phyloP scores from a whole-genome alignment of 1,140 invertebrate species.

The Ephestia elutella region DNA sequence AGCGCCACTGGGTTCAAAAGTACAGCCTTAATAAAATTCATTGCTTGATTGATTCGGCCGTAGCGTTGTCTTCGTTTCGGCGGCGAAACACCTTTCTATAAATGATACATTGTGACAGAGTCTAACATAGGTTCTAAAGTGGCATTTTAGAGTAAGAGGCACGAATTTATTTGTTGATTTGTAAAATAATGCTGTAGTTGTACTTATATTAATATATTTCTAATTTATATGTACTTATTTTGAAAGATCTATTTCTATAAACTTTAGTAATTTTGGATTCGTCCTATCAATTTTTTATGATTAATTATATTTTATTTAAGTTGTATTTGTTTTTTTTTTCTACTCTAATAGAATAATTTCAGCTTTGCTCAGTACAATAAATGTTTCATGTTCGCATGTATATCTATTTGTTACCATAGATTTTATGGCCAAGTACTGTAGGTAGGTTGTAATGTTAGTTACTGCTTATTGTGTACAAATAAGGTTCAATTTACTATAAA shows the following conservation, averaged over 20 bases:
- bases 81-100: constrained; percentile 13
- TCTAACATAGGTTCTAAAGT: constrained; percentile 50
- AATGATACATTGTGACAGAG: constrained; percentile 24
- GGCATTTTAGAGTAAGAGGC: constrained; percentile 63
- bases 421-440: constrained; percentile 66
- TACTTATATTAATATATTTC: constrained; percentile 65
- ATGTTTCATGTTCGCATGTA: constrained; percentile 38
- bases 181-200: constrained; percentile 60
- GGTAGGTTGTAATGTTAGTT: constrained; percentile 46
- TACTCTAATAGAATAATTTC: constrained; percentile 26
- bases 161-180: constrained; percentile 74
- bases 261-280: constrained; percentile 32
- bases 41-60: constrained; percentile 28
- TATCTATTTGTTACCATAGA: constrained; percentile 68
- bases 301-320: constrained; percentile 17
- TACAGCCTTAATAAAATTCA: constrained; percentile 6
- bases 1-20: too few species aligned
- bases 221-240: constrained; percentile 29
- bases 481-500: constrained; percentile 37
- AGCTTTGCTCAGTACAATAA: constrained; percentile 59
- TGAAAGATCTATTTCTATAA: constrained; percentile 29
- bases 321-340: constrained; percentile 22
- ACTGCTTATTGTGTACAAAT: constrained; percentile 56
- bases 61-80: constrained; percentile 24
- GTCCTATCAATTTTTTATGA: constrained; percentile 36